Evolutionary conservation across 1,140 invertebrate genomes (phyloP).

Genomic region (Linepithema humile): DNA sequence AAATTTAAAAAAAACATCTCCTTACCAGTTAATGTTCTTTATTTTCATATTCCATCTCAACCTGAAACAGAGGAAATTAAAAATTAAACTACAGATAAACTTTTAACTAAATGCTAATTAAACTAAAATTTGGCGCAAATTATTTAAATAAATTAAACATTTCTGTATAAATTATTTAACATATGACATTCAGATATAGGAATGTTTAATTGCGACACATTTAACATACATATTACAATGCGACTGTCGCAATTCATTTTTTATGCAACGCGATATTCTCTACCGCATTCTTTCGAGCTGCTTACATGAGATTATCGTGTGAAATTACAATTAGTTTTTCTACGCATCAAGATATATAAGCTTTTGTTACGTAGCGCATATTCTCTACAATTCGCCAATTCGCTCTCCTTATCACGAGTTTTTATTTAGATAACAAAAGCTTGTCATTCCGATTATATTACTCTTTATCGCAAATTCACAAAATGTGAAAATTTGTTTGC

Average conservation of each 20-base stretch:
- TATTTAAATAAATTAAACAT: not conserved
- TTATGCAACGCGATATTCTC: conserved; percentile 60
- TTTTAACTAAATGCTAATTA: too few species aligned
- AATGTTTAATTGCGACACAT: not conserved
- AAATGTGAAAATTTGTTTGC: not conserved
- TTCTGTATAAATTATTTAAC: not conserved
- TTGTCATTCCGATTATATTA: not conserved
- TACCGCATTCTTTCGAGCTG: conserved; percentile 72
- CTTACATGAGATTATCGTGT: conserved; percentile 64
- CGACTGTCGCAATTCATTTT: conserved; percentile 60
- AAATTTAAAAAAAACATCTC: not conserved
- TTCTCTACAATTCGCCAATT: not conserved
- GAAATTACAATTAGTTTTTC: conserved; percentile 63
- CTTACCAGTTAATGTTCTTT: not conserved
- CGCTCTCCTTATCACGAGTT: not conserved
- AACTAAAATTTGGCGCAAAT: too few species aligned
- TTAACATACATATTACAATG: conserved; percentile 50
- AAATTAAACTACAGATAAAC: too few species aligned
- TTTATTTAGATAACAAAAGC: not conserved
- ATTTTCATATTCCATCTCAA: not conserved
- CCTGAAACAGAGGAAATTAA: too few species aligned
- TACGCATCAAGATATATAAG: conserved; percentile 46
- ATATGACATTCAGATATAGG: not conserved
- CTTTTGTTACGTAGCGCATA: not conserved
- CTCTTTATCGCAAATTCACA: not conserved